These are phyloP conservation scores for Heteractis magnifica DNA, from an alignment of 92 coral and sea anemone genomes.

Conservation along the genomic window DNA sequence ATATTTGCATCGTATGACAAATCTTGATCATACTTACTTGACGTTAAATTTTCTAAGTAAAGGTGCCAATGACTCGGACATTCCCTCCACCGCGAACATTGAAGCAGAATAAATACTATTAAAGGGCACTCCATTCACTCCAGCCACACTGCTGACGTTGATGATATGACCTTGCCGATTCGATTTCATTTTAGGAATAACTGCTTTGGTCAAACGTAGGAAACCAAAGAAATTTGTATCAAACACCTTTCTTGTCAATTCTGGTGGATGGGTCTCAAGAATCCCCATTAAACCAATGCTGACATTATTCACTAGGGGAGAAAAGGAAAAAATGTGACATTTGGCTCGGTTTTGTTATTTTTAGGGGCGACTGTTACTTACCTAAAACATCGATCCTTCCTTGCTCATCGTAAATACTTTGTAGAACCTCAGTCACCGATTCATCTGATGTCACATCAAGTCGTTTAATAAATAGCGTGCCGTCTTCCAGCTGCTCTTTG, in stretches of 20 bases:
- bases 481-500: constrained; percentile 56
- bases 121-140: constrained; percentile 74
- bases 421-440: constrained; percentile 68
- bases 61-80: constrained; percentile 84
- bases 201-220: constrained; percentile 69
- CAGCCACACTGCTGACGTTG: constrained; percentile 71
- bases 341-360: too few species aligned
- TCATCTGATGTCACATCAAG: constrained; percentile 91
- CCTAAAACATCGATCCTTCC: constrained; percentile 82
- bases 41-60: constrained; percentile 65
- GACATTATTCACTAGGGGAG: constrained; percentile 77
- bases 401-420: constrained; percentile 65
- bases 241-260: constrained; percentile 54
- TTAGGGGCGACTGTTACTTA: constrained; percentile 30
- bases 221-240: constrained; percentile 83
- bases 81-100: constrained; percentile 86
- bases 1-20: neutral
- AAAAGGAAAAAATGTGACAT: neutral
- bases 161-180: constrained; percentile 74
- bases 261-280: constrained; percentile 65
- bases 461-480: constrained; percentile 63
- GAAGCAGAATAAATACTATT: constrained; percentile 78
- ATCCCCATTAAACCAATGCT: constrained; percentile 79
- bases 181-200: constrained; percentile 81
- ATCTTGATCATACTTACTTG: constrained; percentile 46